phyloP scores from a whole-genome alignment of 2,888 invertebrate species.

The Tipula vernalis region DNA sequence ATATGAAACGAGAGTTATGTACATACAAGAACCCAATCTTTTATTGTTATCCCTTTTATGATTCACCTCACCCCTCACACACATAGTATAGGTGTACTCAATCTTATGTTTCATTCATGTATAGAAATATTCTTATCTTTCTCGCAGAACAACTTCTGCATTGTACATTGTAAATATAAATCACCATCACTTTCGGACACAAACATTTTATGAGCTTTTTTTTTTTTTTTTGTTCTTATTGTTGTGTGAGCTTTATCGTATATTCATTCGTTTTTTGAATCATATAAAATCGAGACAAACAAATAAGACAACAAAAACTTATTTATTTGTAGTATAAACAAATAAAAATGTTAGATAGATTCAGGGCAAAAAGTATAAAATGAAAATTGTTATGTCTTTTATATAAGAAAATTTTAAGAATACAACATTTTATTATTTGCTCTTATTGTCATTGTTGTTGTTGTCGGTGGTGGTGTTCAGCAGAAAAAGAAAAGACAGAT shows the following conservation, averaged over 20 bases:
- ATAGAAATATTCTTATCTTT: neutral
- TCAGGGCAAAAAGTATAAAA: neutral
- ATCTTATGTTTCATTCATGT: neutral
- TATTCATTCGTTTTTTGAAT: neutral
- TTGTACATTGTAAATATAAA: neutral
- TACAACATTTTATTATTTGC: neutral
- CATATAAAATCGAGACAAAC: neutral
- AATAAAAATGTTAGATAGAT: neutral
- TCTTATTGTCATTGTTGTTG: neutral
- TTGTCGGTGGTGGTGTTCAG: neutral
- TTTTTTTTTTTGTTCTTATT: neutral
- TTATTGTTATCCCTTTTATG: neutral
- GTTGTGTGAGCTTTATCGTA: neutral
- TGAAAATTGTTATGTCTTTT: neutral
- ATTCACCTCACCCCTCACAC: neutral
- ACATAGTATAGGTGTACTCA: neutral
- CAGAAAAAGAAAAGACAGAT: neutral
- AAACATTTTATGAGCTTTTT: neutral
- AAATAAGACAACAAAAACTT: neutral
- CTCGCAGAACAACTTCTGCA: neutral
- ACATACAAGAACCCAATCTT: neutral
- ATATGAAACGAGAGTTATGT: neutral
- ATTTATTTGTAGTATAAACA: neutral
- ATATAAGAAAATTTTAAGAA: neutral
- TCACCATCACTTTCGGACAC: neutral